phyloP scores from a whole-genome alignment of 2,888 invertebrate species.

The Geotrupes spiniger region DNA sequence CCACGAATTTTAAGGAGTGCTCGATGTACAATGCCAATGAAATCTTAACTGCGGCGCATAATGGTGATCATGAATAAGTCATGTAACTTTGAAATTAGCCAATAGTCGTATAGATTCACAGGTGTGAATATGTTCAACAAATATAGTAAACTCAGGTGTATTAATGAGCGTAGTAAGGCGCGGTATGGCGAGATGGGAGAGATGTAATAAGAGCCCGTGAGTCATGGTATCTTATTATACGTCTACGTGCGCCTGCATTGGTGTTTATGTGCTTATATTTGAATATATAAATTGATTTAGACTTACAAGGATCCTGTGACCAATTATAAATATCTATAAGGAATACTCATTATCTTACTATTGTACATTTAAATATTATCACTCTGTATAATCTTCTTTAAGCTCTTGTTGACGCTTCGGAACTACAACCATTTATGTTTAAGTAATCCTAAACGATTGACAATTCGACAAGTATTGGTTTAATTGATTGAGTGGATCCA shows the following conservation, averaged over 20 bases:
- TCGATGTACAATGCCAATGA: constrained; percentile 11
- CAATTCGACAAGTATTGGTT: constrained; percentile 2
- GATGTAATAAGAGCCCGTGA: constrained; percentile 10
- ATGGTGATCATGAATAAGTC: constrained; percentile 14
- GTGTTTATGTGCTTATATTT: constrained; percentile 42
- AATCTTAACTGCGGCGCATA: neutral
- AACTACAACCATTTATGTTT: constrained; percentile 4
- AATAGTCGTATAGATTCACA: constrained; percentile 20
- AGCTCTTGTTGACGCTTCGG: constrained; percentile 4
- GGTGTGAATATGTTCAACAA: constrained; percentile 26
- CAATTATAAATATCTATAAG: constrained; percentile 30
- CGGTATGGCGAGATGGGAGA: constrained; percentile 14
- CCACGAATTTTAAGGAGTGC: constrained; percentile 9
- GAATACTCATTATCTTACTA: constrained; percentile 14
- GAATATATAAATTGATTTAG: constrained; percentile 43
- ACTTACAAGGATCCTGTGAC: constrained; percentile 37
- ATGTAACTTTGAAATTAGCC: constrained; percentile 13
- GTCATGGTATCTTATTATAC: constrained; percentile 12
- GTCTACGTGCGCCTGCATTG: constrained; percentile 12
- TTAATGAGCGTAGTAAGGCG: constrained; percentile 16
- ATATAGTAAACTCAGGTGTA: constrained; percentile 26
- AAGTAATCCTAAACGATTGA: neutral
- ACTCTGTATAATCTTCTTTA: constrained; percentile 1
- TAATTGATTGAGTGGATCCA: too few species aligned
- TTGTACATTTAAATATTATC: constrained; percentile 15